Evolutionary conservation across 2,113 vertebrate genomes (phyloP).

Genomic region (Piprites chloris): DNA sequence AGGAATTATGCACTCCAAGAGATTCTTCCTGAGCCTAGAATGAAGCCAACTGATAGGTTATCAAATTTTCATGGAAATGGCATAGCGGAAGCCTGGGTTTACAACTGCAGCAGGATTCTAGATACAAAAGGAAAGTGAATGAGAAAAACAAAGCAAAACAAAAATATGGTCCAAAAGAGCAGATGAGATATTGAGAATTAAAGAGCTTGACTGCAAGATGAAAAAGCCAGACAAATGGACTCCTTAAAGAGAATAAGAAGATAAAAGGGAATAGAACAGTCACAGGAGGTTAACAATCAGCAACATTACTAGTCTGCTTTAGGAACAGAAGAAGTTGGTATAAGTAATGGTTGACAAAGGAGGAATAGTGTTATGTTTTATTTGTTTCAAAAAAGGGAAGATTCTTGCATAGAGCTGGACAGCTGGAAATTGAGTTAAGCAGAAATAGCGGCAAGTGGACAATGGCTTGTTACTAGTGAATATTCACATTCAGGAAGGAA

Average conservation of each 20-base stretch:
- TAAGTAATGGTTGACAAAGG: neutral
- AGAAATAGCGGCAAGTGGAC: neutral
- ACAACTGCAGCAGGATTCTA: neutral
- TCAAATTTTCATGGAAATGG: neutral
- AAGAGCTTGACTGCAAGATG: neutral
- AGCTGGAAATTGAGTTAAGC: conserved; percentile 36
- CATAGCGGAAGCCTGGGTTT: neutral
- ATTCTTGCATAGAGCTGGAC: neutral
- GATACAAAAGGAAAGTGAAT: neutral
- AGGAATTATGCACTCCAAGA: neutral
- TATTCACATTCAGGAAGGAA: conserved; percentile 50
- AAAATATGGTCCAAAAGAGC: neutral
- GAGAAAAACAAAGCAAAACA: neutral
- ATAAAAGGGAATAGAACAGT: neutral
- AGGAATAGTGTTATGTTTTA: neutral
- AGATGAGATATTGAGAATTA: neutral
- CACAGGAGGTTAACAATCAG: neutral
- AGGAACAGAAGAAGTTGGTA: neutral
- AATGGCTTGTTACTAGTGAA: conserved; percentile 23
- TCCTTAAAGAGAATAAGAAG: neutral
- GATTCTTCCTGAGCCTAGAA: neutral
- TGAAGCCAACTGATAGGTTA: conserved; percentile 8
- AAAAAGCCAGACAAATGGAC: neutral
- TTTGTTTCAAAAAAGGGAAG: neutral
- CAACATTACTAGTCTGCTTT: neutral